phyloP scores from a whole-genome alignment of 2,797 vertebrate species.

The Ispidina picta region DNA sequence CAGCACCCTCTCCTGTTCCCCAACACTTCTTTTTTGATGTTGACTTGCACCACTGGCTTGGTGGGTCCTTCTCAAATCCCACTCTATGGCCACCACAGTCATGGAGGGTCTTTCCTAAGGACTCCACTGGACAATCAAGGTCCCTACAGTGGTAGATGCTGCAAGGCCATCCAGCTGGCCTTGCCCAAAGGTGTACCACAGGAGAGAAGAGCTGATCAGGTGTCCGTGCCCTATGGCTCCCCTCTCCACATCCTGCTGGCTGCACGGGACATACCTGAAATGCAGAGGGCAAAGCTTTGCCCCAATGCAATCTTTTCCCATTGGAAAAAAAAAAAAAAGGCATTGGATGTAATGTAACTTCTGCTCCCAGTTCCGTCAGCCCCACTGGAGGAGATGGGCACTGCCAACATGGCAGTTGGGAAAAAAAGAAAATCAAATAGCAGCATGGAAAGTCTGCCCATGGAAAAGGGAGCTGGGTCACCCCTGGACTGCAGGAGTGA shows the following conservation, averaged over 20 bases:
- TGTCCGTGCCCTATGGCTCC: background rate
- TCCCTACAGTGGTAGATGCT: background rate
- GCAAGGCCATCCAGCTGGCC: background rate
- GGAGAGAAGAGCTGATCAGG: background rate
- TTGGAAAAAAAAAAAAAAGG: background rate
- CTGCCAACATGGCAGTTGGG: background rate
- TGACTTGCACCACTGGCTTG: background rate
- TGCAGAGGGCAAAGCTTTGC: background rate
- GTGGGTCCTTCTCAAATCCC: background rate
- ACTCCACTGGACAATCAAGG: background rate
- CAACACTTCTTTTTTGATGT: background rate
- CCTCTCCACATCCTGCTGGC: background rate
- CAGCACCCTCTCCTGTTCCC: background rate
- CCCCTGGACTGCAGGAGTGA: background rate
- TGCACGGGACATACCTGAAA: background rate
- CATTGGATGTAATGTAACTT: background rate
- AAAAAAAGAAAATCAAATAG: background rate
- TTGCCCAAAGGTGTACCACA: background rate
- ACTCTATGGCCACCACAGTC: background rate
- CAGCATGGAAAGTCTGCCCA: background rate
- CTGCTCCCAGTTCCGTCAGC: background rate
- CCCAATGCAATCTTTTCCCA: background rate
- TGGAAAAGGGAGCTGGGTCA: background rate
- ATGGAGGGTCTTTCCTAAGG: background rate
- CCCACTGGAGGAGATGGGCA: background rate